Conservation (phyloP, 2,113 vertebrate species). For the Plectropomus leopardus region DNA sequence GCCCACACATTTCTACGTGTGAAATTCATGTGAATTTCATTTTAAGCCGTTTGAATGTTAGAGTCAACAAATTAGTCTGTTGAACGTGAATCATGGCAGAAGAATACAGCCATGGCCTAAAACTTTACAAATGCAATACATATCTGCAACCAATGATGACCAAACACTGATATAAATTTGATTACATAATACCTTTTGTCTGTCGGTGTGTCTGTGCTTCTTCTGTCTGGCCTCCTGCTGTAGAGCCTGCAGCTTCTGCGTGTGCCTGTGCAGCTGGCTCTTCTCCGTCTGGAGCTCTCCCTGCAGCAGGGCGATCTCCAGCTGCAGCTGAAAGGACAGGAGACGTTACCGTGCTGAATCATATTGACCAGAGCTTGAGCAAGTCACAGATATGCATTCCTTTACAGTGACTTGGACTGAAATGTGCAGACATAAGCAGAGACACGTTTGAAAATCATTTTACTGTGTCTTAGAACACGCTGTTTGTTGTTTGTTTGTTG, state of each 20-base stretch:
- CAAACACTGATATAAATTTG: neutral
- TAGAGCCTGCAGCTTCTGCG: conserved; percentile 81
- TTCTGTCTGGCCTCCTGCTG: conserved; percentile 68
- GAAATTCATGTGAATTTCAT: neutral
- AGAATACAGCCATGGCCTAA: neutral
- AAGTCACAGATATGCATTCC: conserved; percentile 54
- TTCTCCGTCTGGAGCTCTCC: conserved; percentile 89
- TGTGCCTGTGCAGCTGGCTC: conserved; percentile 79
- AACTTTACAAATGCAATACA: neutral
- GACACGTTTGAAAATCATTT: neutral
- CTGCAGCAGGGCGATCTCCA: conserved; percentile 90
- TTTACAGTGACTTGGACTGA: conserved; percentile 29
- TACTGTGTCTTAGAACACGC: neutral
- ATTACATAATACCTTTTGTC: conserved; percentile 51
- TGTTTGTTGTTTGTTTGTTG: neutral
- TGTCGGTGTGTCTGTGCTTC: conserved; percentile 64
- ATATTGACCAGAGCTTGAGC: conserved; percentile 30
- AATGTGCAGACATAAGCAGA: conserved; percentile 35
- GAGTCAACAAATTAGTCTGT: neutral
- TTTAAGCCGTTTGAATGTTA: neutral
- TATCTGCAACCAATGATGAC: neutral
- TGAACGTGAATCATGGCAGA: neutral
- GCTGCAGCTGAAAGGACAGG: conserved; percentile 85
- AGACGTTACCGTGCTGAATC: conserved; percentile 46
- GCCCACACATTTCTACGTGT: neutral